Base-by-base conservation (phyloP, 2,113 vertebrate species). In the Amazona vittata region DNA sequence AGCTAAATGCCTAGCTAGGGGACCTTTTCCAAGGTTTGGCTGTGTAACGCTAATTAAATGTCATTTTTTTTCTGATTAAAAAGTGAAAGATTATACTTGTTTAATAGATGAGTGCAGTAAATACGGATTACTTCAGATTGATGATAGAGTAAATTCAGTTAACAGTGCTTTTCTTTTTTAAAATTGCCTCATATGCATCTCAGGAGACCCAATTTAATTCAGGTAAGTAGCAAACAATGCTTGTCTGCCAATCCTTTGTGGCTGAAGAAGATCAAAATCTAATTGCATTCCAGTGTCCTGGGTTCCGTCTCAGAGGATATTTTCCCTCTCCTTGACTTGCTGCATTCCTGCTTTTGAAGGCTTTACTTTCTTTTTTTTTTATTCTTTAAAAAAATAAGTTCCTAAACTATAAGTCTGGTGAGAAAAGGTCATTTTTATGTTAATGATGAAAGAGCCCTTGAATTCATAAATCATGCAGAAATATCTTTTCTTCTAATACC, bases 241-340 rank as follows among this genome's bases (percentile, higher is more conserved):
- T 59, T 83, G 50, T 93, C 59, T 94, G 52, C 62, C 82, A 89
- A 62, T 91, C 55, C 67, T 94, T 97, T 91, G 84, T 89, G 65
- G 80, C 63, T 95, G 79, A 96, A 88, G 95, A 96, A 97, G 95
- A 94, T 96, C 77, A 96, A 96, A 95, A 87, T 94, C 80, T 97
- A 97, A 96, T 94, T 95, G 93, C 92, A 62, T 93, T 81, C 59
- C 65, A 22, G 31, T 52, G 28, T 90, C 71, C 31, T 24, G 17
- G 64, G 28, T 49, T 94, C 90, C 82, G 47, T 87, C 89, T 92
- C 50, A 46, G 70, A 92, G 69, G 39, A 71, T 81, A 57, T 71
- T 93, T 94, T 93, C 41, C 49, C 16, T 75, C 65, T 92, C 60
- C 87, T 92, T 91, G 60, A 93, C 35, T 73, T 86, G 15, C 10